Conservation (phyloP, 2,888 invertebrate species). For the Acleris cristana region DNA sequence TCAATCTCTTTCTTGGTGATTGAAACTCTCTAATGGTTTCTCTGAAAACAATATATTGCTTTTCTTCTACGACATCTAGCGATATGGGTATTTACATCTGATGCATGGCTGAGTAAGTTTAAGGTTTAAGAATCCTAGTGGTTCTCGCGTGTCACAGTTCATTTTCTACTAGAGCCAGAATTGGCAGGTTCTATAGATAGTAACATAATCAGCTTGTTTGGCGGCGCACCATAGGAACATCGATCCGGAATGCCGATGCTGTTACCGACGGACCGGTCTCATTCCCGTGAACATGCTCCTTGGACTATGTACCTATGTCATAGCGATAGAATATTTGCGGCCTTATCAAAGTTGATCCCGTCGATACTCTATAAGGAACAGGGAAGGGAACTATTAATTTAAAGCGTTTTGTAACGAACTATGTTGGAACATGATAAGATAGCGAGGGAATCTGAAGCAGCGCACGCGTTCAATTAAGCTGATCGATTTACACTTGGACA, state of each 20-base stretch:
- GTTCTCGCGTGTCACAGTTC: not conserved
- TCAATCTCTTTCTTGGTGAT: slow-evolving; percentile 41
- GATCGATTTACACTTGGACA: slow-evolving; percentile 50
- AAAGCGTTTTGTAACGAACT: slow-evolving; percentile 31
- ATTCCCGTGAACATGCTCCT: slow-evolving; percentile 41
- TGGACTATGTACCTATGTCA: slow-evolving; percentile 37
- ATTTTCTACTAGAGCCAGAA: not conserved
- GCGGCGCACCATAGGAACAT: slow-evolving; percentile 42
- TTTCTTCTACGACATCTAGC: slow-evolving; percentile 1
- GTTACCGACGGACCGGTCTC: slow-evolving; percentile 43
- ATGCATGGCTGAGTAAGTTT: not conserved
- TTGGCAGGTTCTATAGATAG: slow-evolving; percentile 17
- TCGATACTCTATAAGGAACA: slow-evolving; percentile 34
- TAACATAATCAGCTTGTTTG: slow-evolving; percentile 41
- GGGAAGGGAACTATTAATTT: slow-evolving; percentile 35
- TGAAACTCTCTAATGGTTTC: slow-evolving; percentile 35
- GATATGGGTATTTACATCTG: not conserved
- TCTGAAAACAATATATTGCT: slow-evolving; percentile 30
- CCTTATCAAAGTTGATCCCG: slow-evolving; percentile 40
- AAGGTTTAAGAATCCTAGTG: not conserved
- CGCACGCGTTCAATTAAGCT: slow-evolving; percentile 44
- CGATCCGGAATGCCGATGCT: slow-evolving; percentile 43
- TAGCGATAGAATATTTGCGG: slow-evolving; percentile 38
- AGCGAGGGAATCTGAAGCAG: slow-evolving; percentile 34
- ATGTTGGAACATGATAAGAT: slow-evolving; percentile 16